A percentile compares a stretch with the other conserved stretches of the same genome.
Evolutionary conservation across 2,888 invertebrate genomes (phyloP).

Genomic region (Quadroppia sp.): DNA sequence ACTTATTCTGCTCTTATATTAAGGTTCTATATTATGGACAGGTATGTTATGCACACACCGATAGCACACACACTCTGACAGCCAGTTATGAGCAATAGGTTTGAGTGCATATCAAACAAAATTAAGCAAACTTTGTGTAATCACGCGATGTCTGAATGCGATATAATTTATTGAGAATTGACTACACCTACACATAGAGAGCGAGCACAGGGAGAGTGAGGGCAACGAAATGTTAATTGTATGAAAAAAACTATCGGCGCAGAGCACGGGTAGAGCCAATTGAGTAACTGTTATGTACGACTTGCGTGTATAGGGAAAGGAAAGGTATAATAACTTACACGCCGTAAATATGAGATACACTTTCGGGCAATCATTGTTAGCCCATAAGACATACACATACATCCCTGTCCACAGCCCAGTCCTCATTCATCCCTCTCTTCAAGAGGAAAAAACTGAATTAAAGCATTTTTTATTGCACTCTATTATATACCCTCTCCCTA

Average conservation of each 20-base stretch:
- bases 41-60: background rate
- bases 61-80: background rate
- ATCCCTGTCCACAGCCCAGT: no score
- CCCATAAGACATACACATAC: no score
- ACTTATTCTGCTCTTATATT: no score
- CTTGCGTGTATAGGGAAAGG: background rate
- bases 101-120: background rate
- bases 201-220: background rate
- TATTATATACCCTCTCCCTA: no score
- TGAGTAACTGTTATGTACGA: background rate
- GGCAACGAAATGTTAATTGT: conserved; percentile 22
- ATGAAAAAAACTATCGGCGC: background rate
- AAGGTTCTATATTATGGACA: background rate
- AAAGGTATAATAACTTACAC: background rate
- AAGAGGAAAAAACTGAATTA: no score
- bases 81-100: background rate
- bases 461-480: no score
- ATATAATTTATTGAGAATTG: conserved; percentile 31
- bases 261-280: background rate
- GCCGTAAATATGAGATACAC: conserved; percentile 23
- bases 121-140: conserved; percentile 20
- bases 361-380: conserved; percentile 9
- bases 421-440: no score
- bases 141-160: conserved; percentile 14
- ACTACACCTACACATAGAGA: conserved; percentile 23